These are phyloP conservation scores for Rhombomys opimus DNA, from an alignment of 2,113 vertebrate genomes.

Conservation along the genomic window DNA sequence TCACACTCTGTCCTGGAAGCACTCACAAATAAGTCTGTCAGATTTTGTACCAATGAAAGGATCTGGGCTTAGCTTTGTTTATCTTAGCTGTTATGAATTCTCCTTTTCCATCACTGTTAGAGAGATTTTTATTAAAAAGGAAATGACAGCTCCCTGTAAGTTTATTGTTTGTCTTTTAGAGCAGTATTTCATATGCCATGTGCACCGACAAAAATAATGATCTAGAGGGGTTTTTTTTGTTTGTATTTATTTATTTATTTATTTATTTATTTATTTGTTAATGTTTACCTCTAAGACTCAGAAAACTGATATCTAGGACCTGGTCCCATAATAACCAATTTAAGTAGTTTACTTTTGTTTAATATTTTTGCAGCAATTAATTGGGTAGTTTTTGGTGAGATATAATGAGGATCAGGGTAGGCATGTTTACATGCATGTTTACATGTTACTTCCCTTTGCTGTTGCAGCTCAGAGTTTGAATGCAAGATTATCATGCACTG, in stretches of 20 bases:
- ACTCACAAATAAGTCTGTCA: conserved; percentile 69
- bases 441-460: background rate
- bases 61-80: conserved; percentile 56
- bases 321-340: background rate
- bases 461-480: background rate
- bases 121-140: conserved; percentile 66
- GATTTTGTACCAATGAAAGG: conserved; percentile 49
- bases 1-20: conserved; percentile 65
- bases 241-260: too few species aligned
- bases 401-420: background rate
- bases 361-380: background rate
- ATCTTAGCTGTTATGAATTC: conserved; percentile 56
- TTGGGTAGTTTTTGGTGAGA: background rate
- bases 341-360: background rate
- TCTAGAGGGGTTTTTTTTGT: background rate
- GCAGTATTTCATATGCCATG: background rate
- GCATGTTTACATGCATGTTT: background rate
- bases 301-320: background rate
- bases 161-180: conserved; percentile 63
- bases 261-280: too few species aligned
- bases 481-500: background rate
- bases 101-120: conserved; percentile 25
- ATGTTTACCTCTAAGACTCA: background rate
- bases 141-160: conserved; percentile 65
- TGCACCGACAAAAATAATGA: conserved; percentile 5